phyloP scores from a whole-genome alignment of 2,888 invertebrate species.

The Stomorhina lunata region DNA sequence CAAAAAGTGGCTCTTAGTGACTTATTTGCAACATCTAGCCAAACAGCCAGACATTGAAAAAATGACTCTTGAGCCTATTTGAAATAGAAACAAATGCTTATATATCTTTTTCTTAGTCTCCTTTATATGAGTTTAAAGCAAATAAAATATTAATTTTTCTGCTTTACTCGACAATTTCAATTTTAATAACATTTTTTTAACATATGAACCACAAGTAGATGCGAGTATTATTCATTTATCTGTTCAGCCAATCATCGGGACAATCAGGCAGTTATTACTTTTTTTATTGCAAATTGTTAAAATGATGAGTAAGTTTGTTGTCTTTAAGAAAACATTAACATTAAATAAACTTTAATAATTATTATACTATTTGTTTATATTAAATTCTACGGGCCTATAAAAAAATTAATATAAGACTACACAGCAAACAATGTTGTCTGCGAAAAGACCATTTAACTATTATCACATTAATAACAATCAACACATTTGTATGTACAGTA shows the following conservation, averaged over 20 bases:
- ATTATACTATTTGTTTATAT: constrained; percentile 53
- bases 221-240: not conserved
- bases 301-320: constrained; percentile 35
- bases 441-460: constrained; percentile 39
- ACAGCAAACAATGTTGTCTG: constrained; percentile 14
- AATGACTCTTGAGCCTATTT: constrained; percentile 23
- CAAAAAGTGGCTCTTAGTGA: not conserved
- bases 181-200: constrained; percentile 38
- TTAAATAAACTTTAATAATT: constrained; percentile 42
- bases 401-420: not conserved
- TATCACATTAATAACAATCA: constrained; percentile 58
- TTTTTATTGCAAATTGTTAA: constrained; percentile 30
- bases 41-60: constrained; percentile 12
- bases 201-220: constrained; percentile 37
- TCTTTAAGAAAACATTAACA: constrained; percentile 45
- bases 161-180: constrained; percentile 32
- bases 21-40: constrained; percentile 2
- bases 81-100: constrained; percentile 44
- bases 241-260: not conserved
- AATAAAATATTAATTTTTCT: constrained; percentile 38
- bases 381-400: constrained; percentile 52
- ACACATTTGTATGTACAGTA: constrained; percentile 50
- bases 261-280: constrained; percentile 8
- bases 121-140: constrained; percentile 18
- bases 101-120: constrained; percentile 10